These are phyloP conservation scores for Pseudopipra pipra DNA, from an alignment of 2,113 vertebrate species.

Conservation along the genomic window DNA sequence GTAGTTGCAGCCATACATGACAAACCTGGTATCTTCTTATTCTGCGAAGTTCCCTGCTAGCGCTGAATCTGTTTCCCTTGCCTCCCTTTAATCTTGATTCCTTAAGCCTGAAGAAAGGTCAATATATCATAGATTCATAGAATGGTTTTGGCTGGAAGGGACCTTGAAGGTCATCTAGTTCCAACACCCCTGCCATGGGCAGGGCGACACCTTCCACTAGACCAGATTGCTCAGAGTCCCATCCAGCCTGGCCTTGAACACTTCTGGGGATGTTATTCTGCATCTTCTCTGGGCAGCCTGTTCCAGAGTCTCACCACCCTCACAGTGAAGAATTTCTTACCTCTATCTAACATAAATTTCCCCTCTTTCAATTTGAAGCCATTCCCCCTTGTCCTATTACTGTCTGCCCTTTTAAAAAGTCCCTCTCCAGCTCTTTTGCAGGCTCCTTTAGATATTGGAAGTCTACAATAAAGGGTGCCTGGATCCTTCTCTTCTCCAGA, in stretches of 20 bases:
- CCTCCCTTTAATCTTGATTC: background rate
- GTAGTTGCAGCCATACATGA: rapidly evolving
- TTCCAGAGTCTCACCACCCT: background rate
- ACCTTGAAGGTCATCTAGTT: background rate
- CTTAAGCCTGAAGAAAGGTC: background rate
- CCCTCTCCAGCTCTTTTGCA: background rate
- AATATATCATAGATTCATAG: background rate
- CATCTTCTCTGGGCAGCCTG: background rate
- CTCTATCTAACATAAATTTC: background rate
- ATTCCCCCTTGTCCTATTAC: background rate
- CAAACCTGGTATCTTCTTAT: background rate
- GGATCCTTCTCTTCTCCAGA: background rate
- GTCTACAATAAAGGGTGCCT: background rate
- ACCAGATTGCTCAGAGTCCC: background rate
- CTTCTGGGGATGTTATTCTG: rapidly evolving
- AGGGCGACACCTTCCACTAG: background rate
- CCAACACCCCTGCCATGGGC: background rate
- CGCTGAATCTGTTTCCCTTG: background rate
- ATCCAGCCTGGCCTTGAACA: background rate
- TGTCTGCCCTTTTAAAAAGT: background rate
- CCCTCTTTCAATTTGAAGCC: background rate
- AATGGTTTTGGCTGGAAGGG: background rate
- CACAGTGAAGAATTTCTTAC: background rate
- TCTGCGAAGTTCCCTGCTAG: background rate
- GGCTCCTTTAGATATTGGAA: background rate